These are phyloP conservation scores for Holothuria glaberrima DNA, from an alignment of 35 echinoderm and acorn worm genomes.

Conservation along the genomic window DNA sequence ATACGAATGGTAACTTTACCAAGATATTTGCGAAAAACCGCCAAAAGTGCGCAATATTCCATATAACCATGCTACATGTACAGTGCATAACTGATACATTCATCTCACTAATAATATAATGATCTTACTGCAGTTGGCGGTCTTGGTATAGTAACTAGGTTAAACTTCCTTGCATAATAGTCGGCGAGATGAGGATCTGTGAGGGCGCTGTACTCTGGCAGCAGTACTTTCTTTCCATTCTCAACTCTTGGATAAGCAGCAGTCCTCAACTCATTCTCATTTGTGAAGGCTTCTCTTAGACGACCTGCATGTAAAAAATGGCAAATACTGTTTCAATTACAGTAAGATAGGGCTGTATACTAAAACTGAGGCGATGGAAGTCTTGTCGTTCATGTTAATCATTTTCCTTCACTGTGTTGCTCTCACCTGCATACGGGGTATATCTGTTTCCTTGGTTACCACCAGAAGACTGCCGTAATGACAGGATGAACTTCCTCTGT, in stretches of 20 bases:
- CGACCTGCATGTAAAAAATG: conserved; percentile 58
- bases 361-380: too few relatives aligned
- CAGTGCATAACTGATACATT: too few relatives aligned
- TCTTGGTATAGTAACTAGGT: conserved; percentile 49
- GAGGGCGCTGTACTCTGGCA: conserved; percentile 86
- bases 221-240: conserved; percentile 68
- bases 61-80: too few relatives aligned
- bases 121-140: conserved; percentile 80
- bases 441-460: conserved; percentile 57
- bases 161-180: conserved; percentile 96
- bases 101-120: neutral
- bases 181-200: conserved; percentile 90
- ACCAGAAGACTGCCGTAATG: conserved; percentile 44
- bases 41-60: too few relatives aligned
- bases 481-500: conserved; percentile 64
- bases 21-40: too few relatives aligned
- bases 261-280: conserved; percentile 53
- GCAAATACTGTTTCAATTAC: too few relatives aligned
- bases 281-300: conserved; percentile 65
- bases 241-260: conserved; percentile 77
- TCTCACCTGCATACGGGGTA: conserved; percentile 82
- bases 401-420: too few relatives aligned
- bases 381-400: too few relatives aligned
- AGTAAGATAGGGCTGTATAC: too few relatives aligned
- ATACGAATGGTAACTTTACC: too few relatives aligned